A percentile compares a stretch with the other conserved stretches of the same genome.
Evolutionary conservation across 2,888 invertebrate genomes (phyloP).

Genomic region (Acronicta alni): DNA sequence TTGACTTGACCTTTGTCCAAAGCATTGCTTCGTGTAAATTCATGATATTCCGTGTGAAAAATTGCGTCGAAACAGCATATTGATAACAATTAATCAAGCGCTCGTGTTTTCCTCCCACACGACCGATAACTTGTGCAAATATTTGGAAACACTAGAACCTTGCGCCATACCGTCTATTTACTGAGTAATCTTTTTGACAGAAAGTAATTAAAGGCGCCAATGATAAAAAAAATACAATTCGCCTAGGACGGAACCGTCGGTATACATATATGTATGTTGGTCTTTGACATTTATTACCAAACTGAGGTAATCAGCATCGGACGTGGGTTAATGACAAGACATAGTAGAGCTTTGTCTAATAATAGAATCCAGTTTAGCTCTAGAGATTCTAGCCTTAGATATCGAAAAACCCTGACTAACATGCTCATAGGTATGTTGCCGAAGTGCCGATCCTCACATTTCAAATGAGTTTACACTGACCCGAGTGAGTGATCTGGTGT

Average conservation of each 20-base stretch:
- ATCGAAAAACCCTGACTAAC: no score
- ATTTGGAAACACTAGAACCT: slow-evolving; percentile 9
- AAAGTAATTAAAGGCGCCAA: slow-evolving; percentile 1
- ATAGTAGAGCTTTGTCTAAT: no score
- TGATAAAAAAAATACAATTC: not conserved
- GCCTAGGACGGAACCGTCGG: not conserved
- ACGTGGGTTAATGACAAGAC: no score
- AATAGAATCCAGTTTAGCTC: no score
- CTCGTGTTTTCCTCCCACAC: slow-evolving; percentile 4
- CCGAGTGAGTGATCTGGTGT: no score
- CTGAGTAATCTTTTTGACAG: slow-evolving; percentile 7
- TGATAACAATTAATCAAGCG: slow-evolving; percentile 5
- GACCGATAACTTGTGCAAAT: slow-evolving; percentile 27
- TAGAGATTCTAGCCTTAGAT: no score
- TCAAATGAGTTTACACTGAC: no score
- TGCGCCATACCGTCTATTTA: not conserved
- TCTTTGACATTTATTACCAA: no score
- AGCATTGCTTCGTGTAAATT: not conserved
- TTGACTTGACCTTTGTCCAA: not conserved
- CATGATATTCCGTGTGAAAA: slow-evolving; percentile 13
- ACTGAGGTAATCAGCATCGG: no score
- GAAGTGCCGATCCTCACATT: no score
- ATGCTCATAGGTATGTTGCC: no score
- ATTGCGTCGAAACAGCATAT: slow-evolving; percentile 1
- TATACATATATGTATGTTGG: no score